Evolutionary conservation across 2,888 invertebrate species (phyloP), one percentile per base, ranked within the genome.

Genomic region (Aquatica leii): DNA sequence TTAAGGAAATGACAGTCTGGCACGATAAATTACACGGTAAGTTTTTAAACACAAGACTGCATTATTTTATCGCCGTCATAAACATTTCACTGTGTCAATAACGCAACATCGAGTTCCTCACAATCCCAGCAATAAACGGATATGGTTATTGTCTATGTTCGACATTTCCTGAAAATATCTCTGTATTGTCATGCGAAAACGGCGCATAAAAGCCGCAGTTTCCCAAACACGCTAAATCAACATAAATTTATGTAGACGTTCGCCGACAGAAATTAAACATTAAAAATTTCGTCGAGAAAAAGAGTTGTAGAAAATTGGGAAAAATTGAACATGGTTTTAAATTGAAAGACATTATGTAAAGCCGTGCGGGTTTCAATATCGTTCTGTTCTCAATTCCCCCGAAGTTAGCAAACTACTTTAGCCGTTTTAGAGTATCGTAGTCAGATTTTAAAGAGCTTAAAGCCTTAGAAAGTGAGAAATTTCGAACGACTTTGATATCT

Each of bases 361-460:
- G 53, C 57, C 34, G 37, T 15, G 18, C 35, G 55, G 62, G 49
- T 62, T 62, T 62, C 57, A 53, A 52, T 62, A 53, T 51, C 58
- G 57, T 57, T 58, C 57, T 58, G 62, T 62, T 57, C 52, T 31
- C 62, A 53, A 58, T 58, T 52, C 51, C 56, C 37, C 37, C 46
- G 40, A 54, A 60, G 62, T 57, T 58, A 37, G 41, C 53, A 40
- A 62, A 57, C 62, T 62, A 62, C 62, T 62, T 58, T 58, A 53
- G 46, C 51, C 57, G 41, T 35, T 37, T 21, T 55, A 34, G 49
- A 51, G 58, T 41, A 49, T 53, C 57, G 57, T 49, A 57, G 57
- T 57, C 41, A 57, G 62, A 62, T 55, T 62, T 62, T 57, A 49
- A 58, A 58, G 56, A 34, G 62, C 62, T 62, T 57, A 62, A 50